Evolutionary conservation across 2,888 invertebrate species (phyloP).

Genomic region (Pachliopta kotzebuea): DNA sequence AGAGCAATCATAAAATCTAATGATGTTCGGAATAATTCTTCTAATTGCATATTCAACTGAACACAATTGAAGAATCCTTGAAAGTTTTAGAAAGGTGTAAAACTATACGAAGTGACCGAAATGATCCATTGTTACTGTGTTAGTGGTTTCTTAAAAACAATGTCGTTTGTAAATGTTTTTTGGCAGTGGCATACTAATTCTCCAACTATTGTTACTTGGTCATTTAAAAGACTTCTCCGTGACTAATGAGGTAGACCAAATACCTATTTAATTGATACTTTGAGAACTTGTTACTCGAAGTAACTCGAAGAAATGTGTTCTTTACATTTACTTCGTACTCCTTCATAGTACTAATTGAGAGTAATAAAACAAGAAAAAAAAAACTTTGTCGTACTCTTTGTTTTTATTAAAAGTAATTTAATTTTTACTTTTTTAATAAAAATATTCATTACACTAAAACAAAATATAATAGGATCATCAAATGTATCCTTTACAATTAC

Average conservation of each 20-base stretch:
- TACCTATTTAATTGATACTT: background rate
- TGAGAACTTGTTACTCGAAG: background rate
- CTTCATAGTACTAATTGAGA: too few relatives aligned
- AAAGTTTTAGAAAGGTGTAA: slow-evolving; percentile 19
- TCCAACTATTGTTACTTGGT: background rate
- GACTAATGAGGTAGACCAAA: background rate
- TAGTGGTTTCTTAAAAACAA: slow-evolving; percentile 2
- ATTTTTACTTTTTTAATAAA: too few relatives aligned
- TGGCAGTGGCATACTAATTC: background rate
- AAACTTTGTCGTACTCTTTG: too few relatives aligned
- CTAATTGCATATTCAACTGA: background rate
- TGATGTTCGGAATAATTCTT: too few relatives aligned
- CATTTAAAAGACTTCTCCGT: background rate
- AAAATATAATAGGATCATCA: background rate
- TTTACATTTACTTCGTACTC: too few relatives aligned
- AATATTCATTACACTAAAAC: background rate
- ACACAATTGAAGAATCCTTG: slow-evolving; percentile 17
- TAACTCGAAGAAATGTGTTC: too few relatives aligned
- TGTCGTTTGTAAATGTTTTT: background rate
- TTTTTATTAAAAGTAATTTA: too few relatives aligned
- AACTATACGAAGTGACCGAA: background rate
- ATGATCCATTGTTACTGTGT: slow-evolving; percentile 2
- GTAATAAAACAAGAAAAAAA: too few relatives aligned
- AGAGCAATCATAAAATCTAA: background rate
- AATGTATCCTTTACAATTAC: background rate